These are phyloP conservation scores for Paramacrobiotus metropolitanus DNA, from an alignment of 1,140 invertebrate genomes.

Conservation along the genomic window DNA sequence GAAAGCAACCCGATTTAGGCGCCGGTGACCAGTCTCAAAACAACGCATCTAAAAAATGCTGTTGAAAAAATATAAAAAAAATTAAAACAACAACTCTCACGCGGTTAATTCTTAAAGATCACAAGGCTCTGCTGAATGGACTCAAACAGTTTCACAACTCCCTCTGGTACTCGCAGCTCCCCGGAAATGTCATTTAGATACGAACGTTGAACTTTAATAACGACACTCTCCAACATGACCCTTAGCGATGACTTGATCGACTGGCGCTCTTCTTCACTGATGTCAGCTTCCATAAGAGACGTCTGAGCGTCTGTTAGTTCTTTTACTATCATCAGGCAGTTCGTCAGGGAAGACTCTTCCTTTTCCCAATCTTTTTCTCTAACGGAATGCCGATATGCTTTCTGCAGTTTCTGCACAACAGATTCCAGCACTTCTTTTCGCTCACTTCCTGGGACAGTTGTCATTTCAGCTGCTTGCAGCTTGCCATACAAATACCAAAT, in stretches of 20 bases:
- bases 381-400: conserved; percentile 26
- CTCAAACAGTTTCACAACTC: too few species aligned
- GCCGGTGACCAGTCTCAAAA: too few species aligned
- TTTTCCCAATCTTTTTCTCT: conserved; percentile 33
- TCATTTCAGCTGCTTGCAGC: not conserved
- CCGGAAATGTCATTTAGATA: not conserved
- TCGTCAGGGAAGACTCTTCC: conserved; percentile 19
- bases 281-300: not conserved
- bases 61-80: too few species aligned
- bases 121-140: too few species aligned
- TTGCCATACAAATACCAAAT: conserved; percentile 6
- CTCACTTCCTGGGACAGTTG: not conserved
- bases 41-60: too few species aligned
- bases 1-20: too few species aligned
- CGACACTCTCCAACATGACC: not conserved
- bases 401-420: conserved; percentile 27
- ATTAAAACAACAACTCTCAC: too few species aligned
- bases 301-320: not conserved
- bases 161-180: not conserved
- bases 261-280: not conserved
- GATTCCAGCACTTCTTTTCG: not conserved
- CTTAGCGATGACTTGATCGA: not conserved
- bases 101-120: too few species aligned
- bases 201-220: not conserved
- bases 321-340: not conserved